Percentiles rank a stretch among this genome's conserved stretches.
Evolutionary conservation across 2,113 vertebrate genomes (phyloP).

Genomic region (Microtus pennsylvanicus): DNA sequence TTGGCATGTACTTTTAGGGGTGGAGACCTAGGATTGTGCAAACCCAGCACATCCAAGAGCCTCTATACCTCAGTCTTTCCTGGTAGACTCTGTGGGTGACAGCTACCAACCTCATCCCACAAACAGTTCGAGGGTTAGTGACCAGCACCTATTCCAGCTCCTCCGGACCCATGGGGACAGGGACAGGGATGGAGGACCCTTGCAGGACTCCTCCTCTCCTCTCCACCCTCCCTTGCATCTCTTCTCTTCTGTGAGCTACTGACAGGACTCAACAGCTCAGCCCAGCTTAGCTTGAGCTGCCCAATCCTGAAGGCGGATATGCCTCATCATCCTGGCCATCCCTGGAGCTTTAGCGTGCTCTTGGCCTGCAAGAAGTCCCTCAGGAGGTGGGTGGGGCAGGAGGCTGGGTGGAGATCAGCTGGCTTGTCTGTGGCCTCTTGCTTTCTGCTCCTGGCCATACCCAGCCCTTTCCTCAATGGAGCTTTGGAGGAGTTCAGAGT

Average conservation of each 20-base stretch:
- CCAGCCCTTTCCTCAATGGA: background rate
- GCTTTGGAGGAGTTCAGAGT: background rate
- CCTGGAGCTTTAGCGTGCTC: background rate
- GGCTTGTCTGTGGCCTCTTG: background rate
- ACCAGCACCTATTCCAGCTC: background rate
- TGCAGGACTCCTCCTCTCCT: background rate
- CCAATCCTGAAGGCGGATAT: background rate
- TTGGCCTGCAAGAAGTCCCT: background rate
- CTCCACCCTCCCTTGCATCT: no score
- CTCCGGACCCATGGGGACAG: background rate
- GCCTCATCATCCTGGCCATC: background rate
- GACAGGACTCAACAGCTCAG: constrained; percentile 57
- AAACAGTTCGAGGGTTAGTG: background rate
- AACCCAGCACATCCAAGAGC: background rate
- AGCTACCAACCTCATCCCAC: background rate
- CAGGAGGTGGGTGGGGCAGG: background rate
- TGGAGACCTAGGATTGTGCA: background rate
- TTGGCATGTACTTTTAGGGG: background rate
- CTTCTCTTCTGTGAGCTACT: constrained; percentile 60
- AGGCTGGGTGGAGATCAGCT: background rate
- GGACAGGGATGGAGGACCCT: background rate
- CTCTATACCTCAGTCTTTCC: background rate
- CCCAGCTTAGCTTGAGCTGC: constrained; percentile 57
- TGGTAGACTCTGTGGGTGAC: background rate
- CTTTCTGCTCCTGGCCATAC: background rate